Conservation (phyloP, 2,888 invertebrate genomes). For the Erpobdella octoculata region DNA sequence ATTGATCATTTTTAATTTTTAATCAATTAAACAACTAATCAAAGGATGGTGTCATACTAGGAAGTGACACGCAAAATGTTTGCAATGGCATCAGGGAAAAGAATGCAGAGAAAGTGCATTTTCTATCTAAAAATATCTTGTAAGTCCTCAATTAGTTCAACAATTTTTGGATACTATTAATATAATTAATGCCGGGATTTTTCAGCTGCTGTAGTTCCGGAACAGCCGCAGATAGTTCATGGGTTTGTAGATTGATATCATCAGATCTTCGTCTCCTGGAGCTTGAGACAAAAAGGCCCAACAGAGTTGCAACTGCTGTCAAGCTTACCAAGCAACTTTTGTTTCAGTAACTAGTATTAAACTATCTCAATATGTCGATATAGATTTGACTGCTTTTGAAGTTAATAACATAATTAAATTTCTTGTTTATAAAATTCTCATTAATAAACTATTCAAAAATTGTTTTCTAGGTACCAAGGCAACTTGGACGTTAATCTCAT, state of each 20-base stretch:
- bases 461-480: slow-evolving; percentile 16
- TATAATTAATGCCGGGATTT: background rate
- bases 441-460: too few relatives aligned
- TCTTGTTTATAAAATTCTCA: too few relatives aligned
- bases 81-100: background rate
- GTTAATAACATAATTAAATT: too few relatives aligned
- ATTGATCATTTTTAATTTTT: background rate
- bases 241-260: slow-evolving; percentile 11
- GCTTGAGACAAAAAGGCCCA: slow-evolving; percentile 17
- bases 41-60: slow-evolving; percentile 23
- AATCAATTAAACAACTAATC: background rate
- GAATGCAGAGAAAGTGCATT: slow-evolving; percentile 6
- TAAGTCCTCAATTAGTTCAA: background rate
- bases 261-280: slow-evolving; percentile 17
- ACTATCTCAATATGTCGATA: background rate
- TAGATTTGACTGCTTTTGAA: background rate
- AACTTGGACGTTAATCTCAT: slow-evolving; percentile 21
- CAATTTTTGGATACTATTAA: background rate
- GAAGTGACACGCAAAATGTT: background rate
- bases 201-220: slow-evolving; percentile 15
- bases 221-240: slow-evolving; percentile 17
- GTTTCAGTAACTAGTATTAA: slow-evolving; percentile 21
- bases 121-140: slow-evolving; percentile 18
- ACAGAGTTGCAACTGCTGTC: slow-evolving; percentile 7
- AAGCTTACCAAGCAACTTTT: slow-evolving; percentile 16